Conservation (phyloP, 2,888 invertebrate genomes). For the Cyrtodaria siliqua region DNA sequence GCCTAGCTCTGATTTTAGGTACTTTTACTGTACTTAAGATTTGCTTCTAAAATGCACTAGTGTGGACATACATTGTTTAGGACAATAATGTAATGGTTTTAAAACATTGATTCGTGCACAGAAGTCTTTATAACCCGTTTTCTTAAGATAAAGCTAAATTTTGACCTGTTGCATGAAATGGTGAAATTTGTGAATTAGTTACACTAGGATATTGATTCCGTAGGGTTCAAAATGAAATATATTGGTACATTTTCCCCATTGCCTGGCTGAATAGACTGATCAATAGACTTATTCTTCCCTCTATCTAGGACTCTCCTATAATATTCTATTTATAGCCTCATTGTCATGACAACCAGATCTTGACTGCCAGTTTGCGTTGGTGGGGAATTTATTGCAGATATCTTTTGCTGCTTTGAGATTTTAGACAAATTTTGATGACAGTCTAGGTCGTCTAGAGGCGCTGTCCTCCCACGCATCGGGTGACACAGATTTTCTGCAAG, state of each 20-base stretch:
- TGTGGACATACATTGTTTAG: too few relatives aligned
- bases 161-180: neutral
- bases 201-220: slow-evolving; percentile 9
- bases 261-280: slow-evolving; percentile 22
- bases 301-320: slow-evolving; percentile 17
- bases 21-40: too few relatives aligned
- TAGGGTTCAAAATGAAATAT: slow-evolving; percentile 19
- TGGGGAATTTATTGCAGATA: slow-evolving; percentile 40
- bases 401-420: slow-evolving; percentile 27
- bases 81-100: too few relatives aligned
- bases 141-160: neutral
- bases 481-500: neutral
- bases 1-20: too few relatives aligned
- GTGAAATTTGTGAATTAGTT: neutral
- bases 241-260: slow-evolving; percentile 16
- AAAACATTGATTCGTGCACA: too few relatives aligned
- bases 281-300: slow-evolving; percentile 39
- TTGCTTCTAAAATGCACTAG: too few relatives aligned
- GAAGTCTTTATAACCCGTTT: too few relatives aligned
- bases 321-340: slow-evolving; percentile 46
- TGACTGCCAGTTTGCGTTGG: slow-evolving; percentile 49
- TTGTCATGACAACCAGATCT: slow-evolving; percentile 51
- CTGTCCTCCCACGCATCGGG: neutral
- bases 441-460: neutral
- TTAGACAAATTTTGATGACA: neutral